Evolutionary conservation across 2,888 invertebrate genomes (phyloP), one percentile per base, ranked within the genome.

Genomic region (Nowickia ferox): DNA sequence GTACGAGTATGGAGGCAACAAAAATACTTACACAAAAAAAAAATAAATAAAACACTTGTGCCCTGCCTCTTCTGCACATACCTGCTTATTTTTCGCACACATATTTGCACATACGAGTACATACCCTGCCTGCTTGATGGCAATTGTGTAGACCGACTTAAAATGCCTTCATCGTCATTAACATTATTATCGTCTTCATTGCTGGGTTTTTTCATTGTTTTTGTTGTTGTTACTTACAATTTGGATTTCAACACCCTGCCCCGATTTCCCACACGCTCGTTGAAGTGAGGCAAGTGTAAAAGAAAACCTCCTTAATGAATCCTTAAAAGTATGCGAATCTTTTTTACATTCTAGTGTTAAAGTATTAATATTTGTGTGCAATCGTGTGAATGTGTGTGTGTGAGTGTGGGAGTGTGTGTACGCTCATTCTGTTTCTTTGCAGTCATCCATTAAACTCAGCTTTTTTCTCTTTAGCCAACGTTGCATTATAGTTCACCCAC

Each of bases 291-390:
- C 13, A 30, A 78, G 6, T 38, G 17, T 13, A 71, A 46, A 17
- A 81, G 19, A 48, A 71, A 61, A 69, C 30, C 46, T 55, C 55
- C 75, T 76, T 82, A 82, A 82, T 65, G 76, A 82, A 76, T 71
- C 69, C 63, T 77, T 71, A 76, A n/a, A n/a, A 82, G 48, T 71
- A 78, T 22, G 51, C 71, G 63, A 17, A 65, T 77, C 63, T 48
- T 65, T 65, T 82, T 46, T 53, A 55, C 44, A 53, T 61, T 61
- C n/a, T 51, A 22, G 38, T 61, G 42, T 53, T 1, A 63, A 65
- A n/a, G 72, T 40, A 57, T 15, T n/a, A 9, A 42, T 53, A 48
- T 19, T n/a, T 22, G 44, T 40, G 42, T 17, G 13, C 3, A 30
- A 19, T n/a, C 11, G 46, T 55, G 22, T 40, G 38, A 15, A 11